Conservation (phyloP, 2,113 vertebrate genomes). For the Monarcha castaneiventris region DNA sequence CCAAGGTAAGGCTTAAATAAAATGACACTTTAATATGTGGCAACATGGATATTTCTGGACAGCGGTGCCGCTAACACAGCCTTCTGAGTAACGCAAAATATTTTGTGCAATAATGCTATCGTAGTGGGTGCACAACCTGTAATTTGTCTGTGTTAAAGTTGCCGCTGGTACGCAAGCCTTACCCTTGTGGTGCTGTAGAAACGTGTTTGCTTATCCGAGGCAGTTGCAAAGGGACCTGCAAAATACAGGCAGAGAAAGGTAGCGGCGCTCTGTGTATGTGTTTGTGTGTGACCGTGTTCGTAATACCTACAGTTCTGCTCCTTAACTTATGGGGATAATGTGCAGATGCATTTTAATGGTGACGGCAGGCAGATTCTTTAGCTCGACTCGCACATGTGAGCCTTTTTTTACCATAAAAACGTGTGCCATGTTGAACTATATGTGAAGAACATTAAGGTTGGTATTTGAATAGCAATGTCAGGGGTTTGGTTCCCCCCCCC, state of each 20-base stretch:
- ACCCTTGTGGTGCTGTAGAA: background rate
- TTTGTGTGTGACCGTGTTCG: background rate
- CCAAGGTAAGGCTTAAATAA: constrained; percentile 76
- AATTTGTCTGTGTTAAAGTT: constrained; percentile 57
- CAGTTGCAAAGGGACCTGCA: background rate
- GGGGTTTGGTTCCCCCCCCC: background rate
- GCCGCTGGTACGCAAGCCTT: background rate
- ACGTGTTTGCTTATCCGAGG: background rate
- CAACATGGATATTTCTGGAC: constrained; percentile 1
- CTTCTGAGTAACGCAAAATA: background rate
- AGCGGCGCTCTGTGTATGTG: background rate
- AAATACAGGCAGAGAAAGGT: background rate
- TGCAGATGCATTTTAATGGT: background rate
- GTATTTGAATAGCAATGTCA: background rate
- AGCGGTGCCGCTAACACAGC: constrained; percentile 1
- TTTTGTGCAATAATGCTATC: background rate
- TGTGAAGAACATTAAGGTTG: background rate
- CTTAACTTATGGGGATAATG: constrained; percentile 50
- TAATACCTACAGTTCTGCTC: constrained; percentile 15
- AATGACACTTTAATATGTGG: constrained; percentile 52
- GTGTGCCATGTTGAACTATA: background rate
- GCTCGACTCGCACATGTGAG: background rate
- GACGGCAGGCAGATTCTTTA: background rate
- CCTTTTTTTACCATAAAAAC: background rate
- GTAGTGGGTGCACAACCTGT: background rate